Percentiles rank a stretch among this genome's conserved stretches.
Conservation (phyloP, 2,888 invertebrate genomes). For the Sinodicranocentrus sp. region DNA sequence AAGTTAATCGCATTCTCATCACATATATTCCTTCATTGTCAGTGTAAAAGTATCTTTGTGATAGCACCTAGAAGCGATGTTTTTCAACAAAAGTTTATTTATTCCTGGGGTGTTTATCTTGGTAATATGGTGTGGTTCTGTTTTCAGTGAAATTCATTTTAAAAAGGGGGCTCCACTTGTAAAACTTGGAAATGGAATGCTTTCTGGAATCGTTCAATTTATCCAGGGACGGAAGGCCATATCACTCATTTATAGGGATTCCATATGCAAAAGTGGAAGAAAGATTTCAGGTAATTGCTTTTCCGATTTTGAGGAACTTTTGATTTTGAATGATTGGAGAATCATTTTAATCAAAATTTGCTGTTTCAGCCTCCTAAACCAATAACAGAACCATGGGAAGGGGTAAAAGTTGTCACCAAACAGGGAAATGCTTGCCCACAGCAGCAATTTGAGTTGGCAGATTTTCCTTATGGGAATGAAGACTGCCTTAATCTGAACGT, state of each 20-base stretch:
- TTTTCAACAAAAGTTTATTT: too few species aligned
- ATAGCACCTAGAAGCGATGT: too few species aligned
- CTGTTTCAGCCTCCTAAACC: neutral
- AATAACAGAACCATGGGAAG: constrained; percentile 40
- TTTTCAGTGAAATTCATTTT: constrained; percentile 17
- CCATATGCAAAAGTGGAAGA: constrained; percentile 38
- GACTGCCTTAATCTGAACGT: too few species aligned
- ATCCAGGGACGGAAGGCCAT: constrained; percentile 46
- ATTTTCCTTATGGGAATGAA: neutral
- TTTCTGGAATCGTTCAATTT: constrained; percentile 30
- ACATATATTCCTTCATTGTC: too few species aligned
- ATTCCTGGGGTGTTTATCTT: too few species aligned
- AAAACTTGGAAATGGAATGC: neutral
- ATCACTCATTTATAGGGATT: constrained; percentile 25
- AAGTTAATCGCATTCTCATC: too few species aligned
- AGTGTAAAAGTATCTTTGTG: too few species aligned
- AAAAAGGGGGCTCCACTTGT: constrained; percentile 22
- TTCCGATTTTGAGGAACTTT: neutral
- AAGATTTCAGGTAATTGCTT: constrained; percentile 16
- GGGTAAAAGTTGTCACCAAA: neutral
- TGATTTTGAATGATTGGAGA: neutral
- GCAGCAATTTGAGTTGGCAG: neutral
- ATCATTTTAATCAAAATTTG: neutral
- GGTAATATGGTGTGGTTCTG: too few species aligned
- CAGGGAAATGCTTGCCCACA: constrained; percentile 45